These are phyloP conservation scores for Arion vulgaris DNA, from an alignment of 1,140 invertebrate species.

Conservation along the genomic window DNA sequence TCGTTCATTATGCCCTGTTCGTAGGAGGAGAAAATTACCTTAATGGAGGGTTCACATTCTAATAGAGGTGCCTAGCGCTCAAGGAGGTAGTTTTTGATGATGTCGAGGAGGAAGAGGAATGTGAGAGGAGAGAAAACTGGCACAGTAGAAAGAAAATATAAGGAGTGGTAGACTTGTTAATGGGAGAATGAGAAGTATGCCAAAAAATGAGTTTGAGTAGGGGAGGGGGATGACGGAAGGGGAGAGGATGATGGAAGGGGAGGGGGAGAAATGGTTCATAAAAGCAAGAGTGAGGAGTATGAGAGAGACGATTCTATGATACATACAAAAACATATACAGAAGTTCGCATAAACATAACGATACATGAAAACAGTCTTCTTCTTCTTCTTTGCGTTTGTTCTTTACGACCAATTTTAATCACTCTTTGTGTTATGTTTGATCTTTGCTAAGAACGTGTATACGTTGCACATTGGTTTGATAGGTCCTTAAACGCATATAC, in stretches of 20 bases:
- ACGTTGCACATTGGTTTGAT: too few species aligned
- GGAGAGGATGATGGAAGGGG: background rate
- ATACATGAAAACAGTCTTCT: too few species aligned
- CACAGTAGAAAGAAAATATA: background rate
- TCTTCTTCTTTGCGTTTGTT: too few species aligned
- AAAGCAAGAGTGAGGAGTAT: too few species aligned
- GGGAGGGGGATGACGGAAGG: background rate
- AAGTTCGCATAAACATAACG: too few species aligned
- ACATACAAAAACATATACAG: too few species aligned
- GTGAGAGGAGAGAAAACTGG: background rate
- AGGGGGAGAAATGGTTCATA: too few species aligned
- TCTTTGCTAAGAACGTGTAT: too few species aligned
- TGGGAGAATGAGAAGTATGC: too few species aligned
- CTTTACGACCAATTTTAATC: too few species aligned
- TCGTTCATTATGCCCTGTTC: conserved; percentile 10
- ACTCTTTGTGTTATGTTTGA: too few species aligned
- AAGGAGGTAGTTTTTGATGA: conserved; percentile 7
- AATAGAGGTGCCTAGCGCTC: conserved; percentile 3
- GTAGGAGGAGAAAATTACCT: conserved; percentile 18
- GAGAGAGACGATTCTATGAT: background rate
- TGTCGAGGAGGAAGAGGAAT: background rate
- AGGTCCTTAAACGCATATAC: too few species aligned
- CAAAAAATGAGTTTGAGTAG: background rate
- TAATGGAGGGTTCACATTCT: conserved; percentile 17
- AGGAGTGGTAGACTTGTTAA: background rate